Conservation (phyloP, 2,797 vertebrate species). For the Lepus oiostolus region DNA sequence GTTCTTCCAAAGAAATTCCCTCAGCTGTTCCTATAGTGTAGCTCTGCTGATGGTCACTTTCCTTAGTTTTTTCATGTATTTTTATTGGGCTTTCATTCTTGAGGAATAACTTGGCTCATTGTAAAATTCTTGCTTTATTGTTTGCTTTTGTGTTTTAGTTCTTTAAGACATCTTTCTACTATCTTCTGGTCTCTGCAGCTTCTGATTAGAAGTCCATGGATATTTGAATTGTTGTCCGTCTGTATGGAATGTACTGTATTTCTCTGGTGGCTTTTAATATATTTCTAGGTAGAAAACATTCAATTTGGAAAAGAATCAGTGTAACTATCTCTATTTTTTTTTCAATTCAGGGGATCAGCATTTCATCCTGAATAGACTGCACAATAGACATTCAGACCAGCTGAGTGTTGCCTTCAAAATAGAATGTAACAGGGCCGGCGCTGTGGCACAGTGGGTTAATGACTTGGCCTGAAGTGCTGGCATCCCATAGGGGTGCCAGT, state of each 20-base stretch:
- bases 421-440: no score
- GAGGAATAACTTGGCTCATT: background rate
- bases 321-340: background rate
- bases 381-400: background rate
- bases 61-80: background rate
- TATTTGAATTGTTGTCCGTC: background rate
- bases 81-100: conserved; percentile 40
- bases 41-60: background rate
- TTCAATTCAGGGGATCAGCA: no score
- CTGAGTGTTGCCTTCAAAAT: no score
- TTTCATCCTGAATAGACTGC: background rate
- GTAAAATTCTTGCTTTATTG: background rate
- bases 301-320: background rate
- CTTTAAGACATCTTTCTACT: background rate
- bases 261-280: background rate
- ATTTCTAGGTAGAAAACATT: background rate
- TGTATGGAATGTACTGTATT: background rate
- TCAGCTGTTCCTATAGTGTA: background rate
- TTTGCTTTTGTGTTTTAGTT: conserved; percentile 11
- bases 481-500: no score
- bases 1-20: conserved; percentile 13
- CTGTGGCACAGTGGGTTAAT: no score
- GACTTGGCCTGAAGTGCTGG: no score
- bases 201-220: conserved; percentile 5
- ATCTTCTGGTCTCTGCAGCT: background rate